Evolutionary conservation across 2,113 vertebrate species (phyloP).

Genomic region (Sprattus sprattus): DNA sequence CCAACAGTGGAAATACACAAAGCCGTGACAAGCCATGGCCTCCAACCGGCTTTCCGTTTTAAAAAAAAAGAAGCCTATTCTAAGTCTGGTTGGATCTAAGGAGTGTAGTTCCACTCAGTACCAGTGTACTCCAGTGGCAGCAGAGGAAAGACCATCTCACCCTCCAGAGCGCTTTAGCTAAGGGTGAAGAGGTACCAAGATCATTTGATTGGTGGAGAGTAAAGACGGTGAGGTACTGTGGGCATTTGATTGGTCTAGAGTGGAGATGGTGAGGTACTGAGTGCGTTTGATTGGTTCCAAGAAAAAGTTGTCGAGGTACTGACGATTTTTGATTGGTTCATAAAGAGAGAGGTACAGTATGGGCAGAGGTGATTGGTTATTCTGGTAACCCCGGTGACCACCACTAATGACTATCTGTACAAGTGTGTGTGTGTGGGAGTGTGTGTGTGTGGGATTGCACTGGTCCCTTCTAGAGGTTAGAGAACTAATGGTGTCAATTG

Average conservation of each 20-base stretch:
- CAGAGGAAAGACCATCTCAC: too few relatives aligned
- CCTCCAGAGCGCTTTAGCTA: too few relatives aligned
- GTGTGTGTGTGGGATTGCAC: background rate
- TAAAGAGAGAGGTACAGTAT: background rate
- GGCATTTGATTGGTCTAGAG: background rate
- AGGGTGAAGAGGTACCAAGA: too few relatives aligned
- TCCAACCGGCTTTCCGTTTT: too few relatives aligned
- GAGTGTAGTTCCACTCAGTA: too few relatives aligned
- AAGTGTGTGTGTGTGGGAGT: background rate
- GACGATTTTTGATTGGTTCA: background rate
- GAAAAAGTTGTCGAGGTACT: background rate
- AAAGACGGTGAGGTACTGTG: background rate
- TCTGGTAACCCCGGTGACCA: background rate
- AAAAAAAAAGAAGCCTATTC: too few relatives aligned
- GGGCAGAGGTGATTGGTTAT: constrained; percentile 11
- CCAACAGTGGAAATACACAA: too few relatives aligned
- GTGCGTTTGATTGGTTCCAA: background rate
- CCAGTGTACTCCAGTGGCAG: too few relatives aligned
- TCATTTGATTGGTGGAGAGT: too few relatives aligned
- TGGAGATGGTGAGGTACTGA: background rate
- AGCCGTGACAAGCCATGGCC: too few relatives aligned
- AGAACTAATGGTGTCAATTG: background rate
- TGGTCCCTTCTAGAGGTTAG: background rate
- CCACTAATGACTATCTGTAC: background rate
- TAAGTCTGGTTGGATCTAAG: too few relatives aligned